Conservation (phyloP, 2,888 invertebrate species). For the Fragum sueziense region DNA sequence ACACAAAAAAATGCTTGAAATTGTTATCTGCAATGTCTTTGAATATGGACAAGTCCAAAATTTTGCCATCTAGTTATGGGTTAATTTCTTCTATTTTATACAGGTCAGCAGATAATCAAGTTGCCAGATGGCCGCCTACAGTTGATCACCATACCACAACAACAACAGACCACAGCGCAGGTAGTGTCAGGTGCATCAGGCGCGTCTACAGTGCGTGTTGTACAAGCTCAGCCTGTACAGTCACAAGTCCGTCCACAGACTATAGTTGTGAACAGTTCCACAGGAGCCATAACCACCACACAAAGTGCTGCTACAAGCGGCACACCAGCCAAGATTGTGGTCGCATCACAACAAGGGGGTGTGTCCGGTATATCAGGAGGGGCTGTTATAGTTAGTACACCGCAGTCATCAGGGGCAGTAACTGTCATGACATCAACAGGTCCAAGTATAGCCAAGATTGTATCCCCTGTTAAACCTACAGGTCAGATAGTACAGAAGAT, state of each 20-base stretch:
- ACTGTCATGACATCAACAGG: constrained; percentile 51
- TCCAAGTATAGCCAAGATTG: constrained; percentile 51
- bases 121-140: constrained; percentile 97
- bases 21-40: no score
- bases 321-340: constrained; percentile 57
- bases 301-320: constrained; percentile 28
- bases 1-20: no score
- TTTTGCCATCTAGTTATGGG: no score
- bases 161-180: constrained; percentile 38
- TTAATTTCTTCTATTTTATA: neutral
- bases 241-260: constrained; percentile 50
- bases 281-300: constrained; percentile 39
- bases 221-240: constrained; percentile 39
- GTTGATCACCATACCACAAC: constrained; percentile 85
- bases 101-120: constrained; percentile 92
- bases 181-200: constrained; percentile 27
- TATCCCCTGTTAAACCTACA: constrained; percentile 41
- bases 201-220: constrained; percentile 28
- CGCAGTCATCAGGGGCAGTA: constrained; percentile 44
- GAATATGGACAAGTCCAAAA: no score
- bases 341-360: constrained; percentile 41
- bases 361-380: constrained; percentile 23
- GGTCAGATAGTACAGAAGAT: constrained; percentile 59
- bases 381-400: constrained; percentile 41
- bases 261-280: constrained; percentile 50